Evolutionary conservation across 2,113 vertebrate genomes (phyloP), one percentile per base, ranked within the genome.

Genomic region (Carassius carassius): DNA sequence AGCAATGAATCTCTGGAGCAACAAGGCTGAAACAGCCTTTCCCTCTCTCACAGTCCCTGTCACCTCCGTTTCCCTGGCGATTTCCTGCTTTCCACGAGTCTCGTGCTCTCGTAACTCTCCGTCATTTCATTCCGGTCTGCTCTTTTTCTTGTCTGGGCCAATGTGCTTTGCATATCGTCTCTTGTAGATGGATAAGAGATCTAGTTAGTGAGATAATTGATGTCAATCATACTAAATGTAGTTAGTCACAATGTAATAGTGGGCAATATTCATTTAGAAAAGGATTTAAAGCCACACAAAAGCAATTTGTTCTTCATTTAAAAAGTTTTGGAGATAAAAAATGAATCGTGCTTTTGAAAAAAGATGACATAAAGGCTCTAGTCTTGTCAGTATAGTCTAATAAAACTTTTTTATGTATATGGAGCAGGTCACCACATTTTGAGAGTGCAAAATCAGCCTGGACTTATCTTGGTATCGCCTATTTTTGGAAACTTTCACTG

Each of bases 1-100:
- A 84, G 88, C 80, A 84, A 87, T 86, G 84, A 86, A 87, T 87
- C 84, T 86, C 84, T n/a, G 47, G 67, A 78, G 86, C 84, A 84
- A 87, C 81, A 70, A 84, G 82, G 86, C 84, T 86, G 82, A 89
- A 79, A 78, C 63, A 87, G 84, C 74, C 54, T 77, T 74, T 86
- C 2, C n/a, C 60, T 82, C 78, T 83, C 73, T 73, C 72, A 37
- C 44, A 60, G 17, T 78, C 80, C 81, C 58, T 5, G 65, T 63
- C 35, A 82, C 65, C n/a, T 63, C 37, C 63, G 21, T 70, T 67
- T 77, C 47, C 49, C 78, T 83, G 75, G 73, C 82, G 62, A 1
- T 29, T 35, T 87, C 51, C 49, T 58, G 32, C 81, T 56, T 41
- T 82, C 63, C 8, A 2, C 25, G 9, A 35, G 65, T 78, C 35